Percentiles rank a stretch among this genome's conserved stretches.
phyloP scores from a whole-genome alignment of 2,113 vertebrate genomes.

The Pomatostomus ruficeps region DNA sequence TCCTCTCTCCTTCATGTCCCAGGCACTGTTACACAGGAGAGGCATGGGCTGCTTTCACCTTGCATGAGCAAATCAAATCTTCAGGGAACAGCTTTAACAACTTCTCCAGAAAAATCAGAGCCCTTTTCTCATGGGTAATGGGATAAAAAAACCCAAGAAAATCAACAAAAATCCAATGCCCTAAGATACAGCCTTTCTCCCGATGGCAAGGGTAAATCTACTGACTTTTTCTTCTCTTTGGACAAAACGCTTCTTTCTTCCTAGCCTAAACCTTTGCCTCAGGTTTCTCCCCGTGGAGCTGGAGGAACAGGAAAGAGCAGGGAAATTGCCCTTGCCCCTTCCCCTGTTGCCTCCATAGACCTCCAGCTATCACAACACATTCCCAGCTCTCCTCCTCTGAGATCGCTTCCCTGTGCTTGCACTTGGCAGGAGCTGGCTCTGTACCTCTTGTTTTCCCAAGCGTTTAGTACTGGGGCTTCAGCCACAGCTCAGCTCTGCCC shows the following conservation, averaged over 20 bases:
- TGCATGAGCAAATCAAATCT: background rate
- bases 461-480: background rate
- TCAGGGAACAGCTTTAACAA: background rate
- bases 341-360: background rate
- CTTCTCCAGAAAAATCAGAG: background rate
- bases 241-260: background rate
- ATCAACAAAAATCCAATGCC: background rate
- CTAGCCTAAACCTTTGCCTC: background rate
- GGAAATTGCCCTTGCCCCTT: background rate
- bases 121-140: background rate
- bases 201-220: background rate
- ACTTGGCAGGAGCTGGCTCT: background rate
- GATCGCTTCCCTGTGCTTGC: background rate
- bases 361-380: background rate
- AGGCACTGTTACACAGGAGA: background rate
- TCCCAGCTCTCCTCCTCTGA: background rate
- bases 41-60: background rate
- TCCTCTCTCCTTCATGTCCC: background rate
- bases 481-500: background rate
- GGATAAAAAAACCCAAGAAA: background rate
- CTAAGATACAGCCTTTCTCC: background rate
- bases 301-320: background rate
- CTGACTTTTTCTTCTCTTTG: background rate
- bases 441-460: accelerated
- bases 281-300: background rate